Conservation (phyloP, 2,888 invertebrate genomes). For the Trissolcus japonicus region DNA sequence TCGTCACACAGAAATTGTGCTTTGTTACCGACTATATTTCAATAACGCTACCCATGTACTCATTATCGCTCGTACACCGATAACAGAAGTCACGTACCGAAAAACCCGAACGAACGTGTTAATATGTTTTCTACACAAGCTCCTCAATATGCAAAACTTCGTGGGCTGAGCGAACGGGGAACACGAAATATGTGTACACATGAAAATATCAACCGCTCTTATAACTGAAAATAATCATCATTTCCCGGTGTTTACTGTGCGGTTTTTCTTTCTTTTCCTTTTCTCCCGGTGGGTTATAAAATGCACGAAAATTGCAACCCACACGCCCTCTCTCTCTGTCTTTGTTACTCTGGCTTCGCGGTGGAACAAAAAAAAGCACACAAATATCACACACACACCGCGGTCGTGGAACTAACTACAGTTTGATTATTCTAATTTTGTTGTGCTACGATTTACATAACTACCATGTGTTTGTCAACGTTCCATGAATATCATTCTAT, state of each 20-base stretch:
- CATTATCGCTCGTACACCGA: conserved; percentile 51
- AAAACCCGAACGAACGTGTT: conserved; percentile 40
- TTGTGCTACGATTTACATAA: background rate
- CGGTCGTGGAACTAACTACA: background rate
- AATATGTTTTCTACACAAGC: conserved; percentile 36
- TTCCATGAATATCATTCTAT: conserved; percentile 22
- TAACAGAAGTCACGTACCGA: conserved; percentile 54
- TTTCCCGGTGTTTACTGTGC: too few species aligned
- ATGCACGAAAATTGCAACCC: too few species aligned
- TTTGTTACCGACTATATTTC: conserved; percentile 53
- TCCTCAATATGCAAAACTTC: conserved; percentile 31
- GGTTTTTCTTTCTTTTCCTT: too few species aligned
- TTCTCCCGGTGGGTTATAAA: too few species aligned
- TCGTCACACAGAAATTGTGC: conserved; percentile 55
- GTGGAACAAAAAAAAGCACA: too few species aligned
- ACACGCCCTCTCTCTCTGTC: too few species aligned
- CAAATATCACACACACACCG: too few species aligned
- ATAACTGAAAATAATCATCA: too few species aligned
- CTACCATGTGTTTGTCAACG: conserved; percentile 19
- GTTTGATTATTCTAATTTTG: conserved; percentile 3
- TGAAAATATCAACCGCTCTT: too few species aligned
- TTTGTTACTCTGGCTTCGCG: too few species aligned
- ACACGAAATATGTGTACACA: too few species aligned
- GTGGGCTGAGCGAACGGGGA: background rate
- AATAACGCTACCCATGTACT: conserved; percentile 47